phyloP scores from a whole-genome alignment of 2,797 vertebrate species.

The Acanthiza pusilla region DNA sequence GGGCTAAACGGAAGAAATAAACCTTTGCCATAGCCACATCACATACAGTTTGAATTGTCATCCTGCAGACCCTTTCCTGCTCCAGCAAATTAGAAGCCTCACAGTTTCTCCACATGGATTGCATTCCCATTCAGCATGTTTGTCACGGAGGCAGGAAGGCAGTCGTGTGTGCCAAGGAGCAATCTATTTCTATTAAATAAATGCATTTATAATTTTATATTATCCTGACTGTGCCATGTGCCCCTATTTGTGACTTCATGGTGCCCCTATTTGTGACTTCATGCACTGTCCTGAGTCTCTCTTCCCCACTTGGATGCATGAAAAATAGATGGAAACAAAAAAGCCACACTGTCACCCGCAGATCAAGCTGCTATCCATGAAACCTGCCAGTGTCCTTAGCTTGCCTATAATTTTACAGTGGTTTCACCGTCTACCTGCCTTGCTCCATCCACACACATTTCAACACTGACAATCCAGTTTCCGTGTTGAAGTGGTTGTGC shows the following conservation, averaged over 20 bases:
- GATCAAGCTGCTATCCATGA: neutral
- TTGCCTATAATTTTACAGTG: neutral
- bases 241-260: neutral
- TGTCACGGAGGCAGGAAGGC: neutral
- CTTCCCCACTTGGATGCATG: neutral
- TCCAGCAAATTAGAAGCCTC: neutral
- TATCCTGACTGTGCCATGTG: neutral
- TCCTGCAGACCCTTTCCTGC: neutral
- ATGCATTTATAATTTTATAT: neutral
- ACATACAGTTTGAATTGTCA: neutral
- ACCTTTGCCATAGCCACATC: neutral
- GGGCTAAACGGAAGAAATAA: neutral
- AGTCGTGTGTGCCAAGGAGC: neutral
- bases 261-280: neutral
- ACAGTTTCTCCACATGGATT: neutral
- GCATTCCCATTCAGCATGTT: neutral
- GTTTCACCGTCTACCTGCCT: neutral
- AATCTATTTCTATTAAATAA: neutral
- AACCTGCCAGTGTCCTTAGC: neutral
- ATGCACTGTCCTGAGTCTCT: neutral
- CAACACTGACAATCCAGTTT: neutral
- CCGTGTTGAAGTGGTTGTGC: neutral
- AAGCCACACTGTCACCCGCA: neutral
- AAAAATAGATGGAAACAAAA: neutral
- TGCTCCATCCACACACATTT: neutral